Base-by-base conservation (phyloP, 2,888 invertebrate species). In the Petrophora chlorosata region DNA sequence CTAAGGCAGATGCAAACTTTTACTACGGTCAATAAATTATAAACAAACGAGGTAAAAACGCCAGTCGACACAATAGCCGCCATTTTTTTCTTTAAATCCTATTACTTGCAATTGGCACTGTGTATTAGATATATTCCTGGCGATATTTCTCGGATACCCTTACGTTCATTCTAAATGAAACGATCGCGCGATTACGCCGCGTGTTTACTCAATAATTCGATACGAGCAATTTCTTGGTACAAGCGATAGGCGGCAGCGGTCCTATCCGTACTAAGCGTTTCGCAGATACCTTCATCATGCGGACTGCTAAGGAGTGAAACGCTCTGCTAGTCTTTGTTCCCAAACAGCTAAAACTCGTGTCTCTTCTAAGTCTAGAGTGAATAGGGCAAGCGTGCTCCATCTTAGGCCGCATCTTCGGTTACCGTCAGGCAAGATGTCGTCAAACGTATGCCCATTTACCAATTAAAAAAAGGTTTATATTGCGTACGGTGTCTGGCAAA, bases 201-300 rank as follows among this genome's bases (percentile, higher is more conserved):
- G 83, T 90, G 88, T 89, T 90, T 90, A 87, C 88, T 85, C 86
- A 88, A 90, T 89, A 89, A 89, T 90, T 88, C 87, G 89, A 87
- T 86, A 80, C 80, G 81, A 78, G 72, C 57, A 56, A 66, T 54
- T 63, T 66, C 65, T 59, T 62, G 59, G 28, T 38, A 1, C 35
- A 70, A 78, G 60, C 9, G 2, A 69, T 9, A 33, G 58, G 73
- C 39, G 61, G 5, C n/a, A 49, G 75, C 79, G 75, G 7, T 19
- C 7, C 1, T 19, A 19, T 5, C 19, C 19, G n/a, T n/a, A n/a
- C n/a, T n/a, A n/a, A n/a, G n/a, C n/a, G n/a, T n/a, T n/a, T n/a
- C n/a, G n/a, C n/a, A n/a, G n/a, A n/a, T n/a, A n/a, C n/a, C n/a
- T n/a, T n/a, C n/a, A n/a, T n/a, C n/a, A n/a, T n/a, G n/a, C n/a